A percentile compares a stretch with the other conserved stretches of the same genome.
phyloP scores from a whole-genome alignment of 2,888 invertebrate genomes.

The Agriopis aurantiaria region DNA sequence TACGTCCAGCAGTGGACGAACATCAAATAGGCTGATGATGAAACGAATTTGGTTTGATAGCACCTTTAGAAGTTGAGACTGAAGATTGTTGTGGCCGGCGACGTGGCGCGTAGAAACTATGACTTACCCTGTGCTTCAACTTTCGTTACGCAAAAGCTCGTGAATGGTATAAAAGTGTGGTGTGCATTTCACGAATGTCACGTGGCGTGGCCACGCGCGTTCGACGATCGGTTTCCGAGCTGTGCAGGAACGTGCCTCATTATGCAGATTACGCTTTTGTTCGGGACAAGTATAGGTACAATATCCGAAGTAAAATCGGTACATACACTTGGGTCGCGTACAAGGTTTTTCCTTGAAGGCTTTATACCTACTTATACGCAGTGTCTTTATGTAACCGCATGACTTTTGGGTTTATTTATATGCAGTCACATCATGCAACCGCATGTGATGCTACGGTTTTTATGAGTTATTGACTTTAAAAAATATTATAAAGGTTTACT shows the following conservation, averaged over 20 bases:
- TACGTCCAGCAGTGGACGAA: no score
- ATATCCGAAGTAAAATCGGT: slow-evolving; percentile 3
- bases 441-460: neutral
- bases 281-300: slow-evolving; percentile 21
- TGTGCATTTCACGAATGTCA: slow-evolving; percentile 10
- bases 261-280: slow-evolving; percentile 40
- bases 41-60: no score
- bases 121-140: neutral
- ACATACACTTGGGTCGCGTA: neutral
- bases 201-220: slow-evolving; percentile 45
- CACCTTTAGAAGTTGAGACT: no score
- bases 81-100: no score
- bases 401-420: neutral
- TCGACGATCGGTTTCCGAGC: slow-evolving; percentile 51
- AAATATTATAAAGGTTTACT: no score
- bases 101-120: neutral
- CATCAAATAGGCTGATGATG: no score
- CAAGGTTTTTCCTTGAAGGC: slow-evolving; percentile 8
- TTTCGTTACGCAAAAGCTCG: slow-evolving; percentile 1
- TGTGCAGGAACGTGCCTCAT: slow-evolving; percentile 59
- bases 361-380: neutral
- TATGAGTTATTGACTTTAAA: no score
- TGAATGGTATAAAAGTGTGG: neutral
- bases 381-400: neutral
- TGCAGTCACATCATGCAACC: neutral